Conservation (phyloP, 2,888 invertebrate species). For the Ecdyonurus torrentis region DNA sequence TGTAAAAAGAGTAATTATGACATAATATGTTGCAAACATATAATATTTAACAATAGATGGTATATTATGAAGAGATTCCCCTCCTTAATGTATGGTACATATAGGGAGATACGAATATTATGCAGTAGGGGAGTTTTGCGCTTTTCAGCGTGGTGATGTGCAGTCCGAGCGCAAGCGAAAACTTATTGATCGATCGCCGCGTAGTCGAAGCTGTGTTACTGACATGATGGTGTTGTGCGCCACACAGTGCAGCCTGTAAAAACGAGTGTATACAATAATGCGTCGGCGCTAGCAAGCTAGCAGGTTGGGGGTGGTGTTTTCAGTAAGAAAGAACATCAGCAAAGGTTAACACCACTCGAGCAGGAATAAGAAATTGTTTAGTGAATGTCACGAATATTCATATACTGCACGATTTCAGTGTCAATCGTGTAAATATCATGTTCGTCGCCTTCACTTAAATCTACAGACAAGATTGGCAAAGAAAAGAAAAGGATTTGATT, state of each 20-base stretch:
- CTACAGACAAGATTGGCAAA: too few species aligned
- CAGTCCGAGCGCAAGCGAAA: neutral
- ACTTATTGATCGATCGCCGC: neutral
- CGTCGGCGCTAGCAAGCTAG: neutral
- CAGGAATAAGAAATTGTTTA: neutral
- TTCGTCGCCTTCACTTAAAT: too few species aligned
- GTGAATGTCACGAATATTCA: neutral
- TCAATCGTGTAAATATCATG: too few species aligned
- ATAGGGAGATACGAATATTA: neutral
- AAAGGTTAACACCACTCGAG: neutral
- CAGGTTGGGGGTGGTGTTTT: neutral
- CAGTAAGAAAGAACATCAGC: neutral
- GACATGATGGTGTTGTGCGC: neutral
- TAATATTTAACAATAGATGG: too few species aligned
- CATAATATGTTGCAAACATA: too few species aligned
- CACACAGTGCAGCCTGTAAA: neutral
- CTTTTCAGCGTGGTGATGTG: neutral
- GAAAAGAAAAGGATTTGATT: too few species aligned
- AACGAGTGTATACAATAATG: neutral
- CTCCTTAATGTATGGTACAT: too few species aligned
- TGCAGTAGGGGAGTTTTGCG: neutral
- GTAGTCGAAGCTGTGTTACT: too few species aligned
- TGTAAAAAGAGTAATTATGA: too few species aligned
- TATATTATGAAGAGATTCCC: too few species aligned
- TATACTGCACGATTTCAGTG: too few species aligned